Conservation (phyloP, 1,140 invertebrate genomes). For the Aradophagus sp. region DNA sequence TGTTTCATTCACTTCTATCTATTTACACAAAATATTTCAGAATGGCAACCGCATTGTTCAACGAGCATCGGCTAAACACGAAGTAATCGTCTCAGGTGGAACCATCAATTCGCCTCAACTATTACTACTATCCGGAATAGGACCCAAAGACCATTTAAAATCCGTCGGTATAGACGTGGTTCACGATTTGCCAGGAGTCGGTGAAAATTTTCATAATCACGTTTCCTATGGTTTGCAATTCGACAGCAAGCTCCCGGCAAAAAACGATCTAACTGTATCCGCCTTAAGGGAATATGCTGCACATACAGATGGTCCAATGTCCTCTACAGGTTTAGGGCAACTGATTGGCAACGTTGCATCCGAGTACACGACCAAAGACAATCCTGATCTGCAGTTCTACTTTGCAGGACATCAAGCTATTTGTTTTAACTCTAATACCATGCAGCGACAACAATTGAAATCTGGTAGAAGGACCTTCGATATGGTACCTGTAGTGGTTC, state of each 20-base stretch:
- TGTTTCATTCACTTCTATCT: too few relatives aligned
- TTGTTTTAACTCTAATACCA: conserved; percentile 61
- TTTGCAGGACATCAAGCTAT: conserved; percentile 70
- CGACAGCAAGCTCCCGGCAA: conserved; percentile 13
- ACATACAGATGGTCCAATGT: conserved; percentile 84
- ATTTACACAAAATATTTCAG: conserved; percentile 10
- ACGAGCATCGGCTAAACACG: conserved; percentile 67
- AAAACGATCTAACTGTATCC: conserved; percentile 12
- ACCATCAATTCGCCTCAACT: conserved; percentile 73
- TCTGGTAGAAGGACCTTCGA: conserved; percentile 59
- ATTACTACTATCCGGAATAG: conserved; percentile 77
- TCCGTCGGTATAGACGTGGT: conserved; percentile 63
- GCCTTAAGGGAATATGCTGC: conserved; percentile 53
- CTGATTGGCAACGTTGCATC: conserved; percentile 78
- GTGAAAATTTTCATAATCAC: conserved; percentile 76
- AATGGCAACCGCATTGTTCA: conserved; percentile 16
- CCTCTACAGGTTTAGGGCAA: conserved; percentile 81
- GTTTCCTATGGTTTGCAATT: conserved; percentile 63
- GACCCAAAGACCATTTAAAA: conserved; percentile 73
- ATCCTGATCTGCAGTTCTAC: conserved; percentile 73
- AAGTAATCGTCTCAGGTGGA: conserved; percentile 72
- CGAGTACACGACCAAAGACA: conserved; percentile 75
- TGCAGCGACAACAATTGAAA: conserved; percentile 24
- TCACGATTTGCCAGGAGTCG: conserved; percentile 75
- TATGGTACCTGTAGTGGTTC: conserved; percentile 80